phyloP scores from a whole-genome alignment of 2,113 vertebrate genomes.

The Callocephalon fimbriatum region DNA sequence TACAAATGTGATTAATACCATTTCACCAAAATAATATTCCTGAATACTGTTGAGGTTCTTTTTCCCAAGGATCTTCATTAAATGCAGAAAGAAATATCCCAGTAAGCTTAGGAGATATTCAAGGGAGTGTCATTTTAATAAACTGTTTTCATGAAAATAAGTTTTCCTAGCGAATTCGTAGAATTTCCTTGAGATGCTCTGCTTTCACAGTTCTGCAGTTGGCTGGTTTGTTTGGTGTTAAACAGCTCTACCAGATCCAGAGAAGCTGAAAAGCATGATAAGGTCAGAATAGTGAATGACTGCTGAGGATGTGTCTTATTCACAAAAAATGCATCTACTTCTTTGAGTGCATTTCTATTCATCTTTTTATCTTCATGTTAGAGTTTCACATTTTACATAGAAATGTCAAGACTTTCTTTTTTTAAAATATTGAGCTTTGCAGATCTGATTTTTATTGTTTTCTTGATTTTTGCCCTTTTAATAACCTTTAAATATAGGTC shows the following conservation, averaged over 20 bases:
- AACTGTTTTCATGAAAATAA: not conserved
- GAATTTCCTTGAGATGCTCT: not conserved
- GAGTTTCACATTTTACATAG: not conserved
- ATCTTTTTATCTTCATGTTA: not conserved
- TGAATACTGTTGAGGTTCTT: not conserved
- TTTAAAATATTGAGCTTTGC: not conserved
- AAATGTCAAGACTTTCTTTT: not conserved
- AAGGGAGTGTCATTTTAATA: not conserved
- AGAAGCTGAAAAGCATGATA: not conserved
- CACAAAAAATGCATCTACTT: not conserved
- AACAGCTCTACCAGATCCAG: not conserved
- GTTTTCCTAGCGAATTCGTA: not conserved
- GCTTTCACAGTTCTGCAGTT: not conserved
- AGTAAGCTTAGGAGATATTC: not conserved
- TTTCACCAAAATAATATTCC: not conserved
- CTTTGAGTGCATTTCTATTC: not conserved
- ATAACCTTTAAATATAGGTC: slow-evolving; percentile 26
- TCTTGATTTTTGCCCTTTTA: slow-evolving; percentile 17
- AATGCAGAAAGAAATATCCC: not conserved
- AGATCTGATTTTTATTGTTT: not conserved
- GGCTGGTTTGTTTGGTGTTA: not conserved
- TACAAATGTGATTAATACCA: not conserved
- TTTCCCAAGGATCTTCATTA: not conserved
- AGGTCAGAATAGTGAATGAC: not conserved
- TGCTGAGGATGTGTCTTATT: not conserved